Percentiles rank a stretch among this genome's conserved stretches.
These are phyloP conservation scores for Nannobrachium achirus DNA, from an alignment of 2,113 vertebrate species.

Conservation along the genomic window DNA sequence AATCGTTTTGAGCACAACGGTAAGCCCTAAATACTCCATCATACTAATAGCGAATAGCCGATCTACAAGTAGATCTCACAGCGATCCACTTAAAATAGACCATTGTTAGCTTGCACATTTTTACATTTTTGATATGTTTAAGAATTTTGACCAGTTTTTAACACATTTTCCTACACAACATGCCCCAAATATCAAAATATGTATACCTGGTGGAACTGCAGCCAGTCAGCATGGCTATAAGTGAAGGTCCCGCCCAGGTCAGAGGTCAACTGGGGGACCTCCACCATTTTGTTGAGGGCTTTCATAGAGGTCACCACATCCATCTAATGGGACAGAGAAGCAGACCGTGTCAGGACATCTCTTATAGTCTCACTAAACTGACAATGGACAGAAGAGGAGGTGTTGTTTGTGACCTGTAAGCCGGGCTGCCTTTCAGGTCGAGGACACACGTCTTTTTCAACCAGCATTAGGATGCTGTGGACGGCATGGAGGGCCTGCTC, in stretches of 20 bases:
- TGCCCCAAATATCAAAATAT: too few relatives aligned
- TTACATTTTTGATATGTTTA: too few relatives aligned
- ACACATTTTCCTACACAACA: too few relatives aligned
- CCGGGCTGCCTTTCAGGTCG: constrained; percentile 82
- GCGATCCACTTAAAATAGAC: too few relatives aligned
- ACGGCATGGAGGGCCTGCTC: constrained; percentile 81
- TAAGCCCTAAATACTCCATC: too few relatives aligned
- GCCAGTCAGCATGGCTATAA: constrained; percentile 90
- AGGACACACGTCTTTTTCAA: constrained; percentile 82
- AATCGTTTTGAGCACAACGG: too few relatives aligned
- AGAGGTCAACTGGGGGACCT: constrained; percentile 85
- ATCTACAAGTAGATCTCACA: too few relatives aligned
- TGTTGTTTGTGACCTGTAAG: constrained; percentile 81
- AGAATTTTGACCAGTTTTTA: too few relatives aligned
- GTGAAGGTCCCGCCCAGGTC: constrained; percentile 86
- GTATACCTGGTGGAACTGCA: constrained; percentile 93
- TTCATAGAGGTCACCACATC: constrained; percentile 87
- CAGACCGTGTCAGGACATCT: accelerated
- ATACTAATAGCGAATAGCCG: too few relatives aligned
- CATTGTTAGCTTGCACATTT: too few relatives aligned
- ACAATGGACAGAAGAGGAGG: background rate
- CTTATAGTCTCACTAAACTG: background rate
- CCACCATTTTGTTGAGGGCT: constrained; percentile 85
- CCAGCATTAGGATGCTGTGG: constrained; percentile 81
- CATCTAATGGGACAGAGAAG: constrained; percentile 76